A percentile compares a stretch with the other conserved stretches of the same genome.
Evolutionary conservation across 2,888 invertebrate species (phyloP).

Genomic region (Acanthacorydalis orientalis): DNA sequence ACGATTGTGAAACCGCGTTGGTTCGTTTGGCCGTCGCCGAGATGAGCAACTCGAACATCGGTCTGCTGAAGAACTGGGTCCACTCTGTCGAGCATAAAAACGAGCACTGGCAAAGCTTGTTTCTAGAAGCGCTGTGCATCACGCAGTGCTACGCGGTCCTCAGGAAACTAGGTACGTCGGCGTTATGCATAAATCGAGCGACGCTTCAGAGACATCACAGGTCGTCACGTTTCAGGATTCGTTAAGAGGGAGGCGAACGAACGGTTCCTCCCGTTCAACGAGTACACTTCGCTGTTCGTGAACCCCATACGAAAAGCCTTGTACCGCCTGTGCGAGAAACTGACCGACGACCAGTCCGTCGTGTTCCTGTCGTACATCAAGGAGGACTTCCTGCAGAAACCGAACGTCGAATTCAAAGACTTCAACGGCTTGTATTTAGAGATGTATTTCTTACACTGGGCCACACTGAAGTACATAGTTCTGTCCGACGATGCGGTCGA

Average conservation of each 20-base stretch:
- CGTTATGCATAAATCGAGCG: too few species aligned
- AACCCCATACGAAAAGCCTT: slow-evolving; percentile 28
- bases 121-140: slow-evolving; percentile 34
- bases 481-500: slow-evolving; percentile 13
- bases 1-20: slow-evolving; percentile 14
- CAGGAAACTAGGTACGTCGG: slow-evolving; percentile 25
- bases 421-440: slow-evolving; percentile 16
- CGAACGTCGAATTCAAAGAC: slow-evolving; percentile 11
- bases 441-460: slow-evolving; percentile 20
- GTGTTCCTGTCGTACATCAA: slow-evolving; percentile 13
- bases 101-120: slow-evolving; percentile 24
- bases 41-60: slow-evolving; percentile 7
- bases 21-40: slow-evolving; percentile 12
- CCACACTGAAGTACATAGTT: slow-evolving; percentile 14
- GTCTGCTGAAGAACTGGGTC: slow-evolving; percentile 19
- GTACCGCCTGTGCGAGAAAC: slow-evolving; percentile 27
- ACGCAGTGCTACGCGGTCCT: slow-evolving; percentile 27
- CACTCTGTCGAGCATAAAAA: slow-evolving; percentile 12
- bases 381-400: slow-evolving; percentile 11
- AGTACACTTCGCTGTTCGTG: slow-evolving; percentile 21
- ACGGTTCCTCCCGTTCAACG: slow-evolving; percentile 22
- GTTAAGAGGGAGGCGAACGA: slow-evolving; percentile 15
- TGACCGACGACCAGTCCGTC: slow-evolving; percentile 19
- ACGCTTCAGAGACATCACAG: too few species aligned
- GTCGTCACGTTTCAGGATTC: slow-evolving; percentile 13